These are phyloP conservation scores for Aviceda subcristata DNA, from an alignment of 2,113 vertebrate species.

Conservation along the genomic window DNA sequence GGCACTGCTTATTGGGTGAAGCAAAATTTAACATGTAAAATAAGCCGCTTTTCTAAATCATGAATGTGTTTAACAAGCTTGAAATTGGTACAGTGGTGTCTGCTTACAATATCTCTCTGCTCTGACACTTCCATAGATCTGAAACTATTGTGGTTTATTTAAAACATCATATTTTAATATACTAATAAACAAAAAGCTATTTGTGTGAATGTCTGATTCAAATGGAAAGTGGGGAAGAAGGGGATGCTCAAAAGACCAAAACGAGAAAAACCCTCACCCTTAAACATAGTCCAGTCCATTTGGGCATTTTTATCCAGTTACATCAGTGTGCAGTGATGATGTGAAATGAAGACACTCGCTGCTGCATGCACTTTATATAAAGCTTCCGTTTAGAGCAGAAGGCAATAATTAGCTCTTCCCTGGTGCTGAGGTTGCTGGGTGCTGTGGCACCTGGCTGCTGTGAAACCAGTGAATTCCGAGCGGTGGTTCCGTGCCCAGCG, in stretches of 20 bases:
- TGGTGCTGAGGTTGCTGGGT: rapidly evolving
- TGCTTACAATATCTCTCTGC: background rate
- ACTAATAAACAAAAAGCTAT: background rate
- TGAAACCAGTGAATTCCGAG: rapidly evolving
- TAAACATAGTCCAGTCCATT: rapidly evolving
- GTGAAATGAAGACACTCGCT: rapidly evolving
- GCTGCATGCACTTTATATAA: background rate
- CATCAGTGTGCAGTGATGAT: rapidly evolving
- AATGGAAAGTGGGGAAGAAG: background rate
- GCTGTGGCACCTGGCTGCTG: rapidly evolving
- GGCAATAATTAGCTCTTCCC: background rate
- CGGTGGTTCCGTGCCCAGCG: background rate
- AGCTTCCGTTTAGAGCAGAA: background rate
- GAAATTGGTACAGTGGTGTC: background rate
- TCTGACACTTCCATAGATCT: background rate
- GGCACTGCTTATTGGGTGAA: background rate
- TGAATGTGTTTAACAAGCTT: background rate
- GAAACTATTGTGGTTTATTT: background rate
- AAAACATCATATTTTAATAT: background rate
- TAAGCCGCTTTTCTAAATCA: background rate
- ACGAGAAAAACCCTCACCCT: too few species aligned
- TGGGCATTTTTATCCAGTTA: rapidly evolving
- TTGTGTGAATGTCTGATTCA: background rate
- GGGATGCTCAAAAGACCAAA: background rate
- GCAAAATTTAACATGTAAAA: background rate